Evolutionary conservation across 1,140 invertebrate species (phyloP).

Genomic region (Lordiphosa mommai): DNA sequence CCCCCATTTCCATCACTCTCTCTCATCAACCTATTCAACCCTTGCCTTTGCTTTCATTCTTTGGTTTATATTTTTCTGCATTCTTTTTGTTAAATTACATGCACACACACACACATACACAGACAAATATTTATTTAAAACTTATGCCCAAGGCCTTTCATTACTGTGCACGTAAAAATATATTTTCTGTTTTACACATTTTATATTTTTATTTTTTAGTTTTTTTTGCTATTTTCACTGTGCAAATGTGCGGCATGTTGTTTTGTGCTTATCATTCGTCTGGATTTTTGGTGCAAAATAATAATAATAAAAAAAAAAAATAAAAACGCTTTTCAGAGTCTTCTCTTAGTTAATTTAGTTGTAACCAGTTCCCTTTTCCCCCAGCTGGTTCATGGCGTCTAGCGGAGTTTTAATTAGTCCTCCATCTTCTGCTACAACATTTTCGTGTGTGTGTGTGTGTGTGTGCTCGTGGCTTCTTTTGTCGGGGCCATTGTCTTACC

Average conservation of each 20-base stretch:
- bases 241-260: conserved; percentile 62
- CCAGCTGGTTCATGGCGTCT: conserved; percentile 47
- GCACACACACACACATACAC: conserved; percentile 52
- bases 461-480: conserved; percentile 31
- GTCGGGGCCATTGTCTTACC: conserved; percentile 51
- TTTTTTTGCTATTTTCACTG: conserved; percentile 47
- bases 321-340: conserved; percentile 26
- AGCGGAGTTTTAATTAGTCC: conserved; percentile 65
- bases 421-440: conserved; percentile 10
- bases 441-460: conserved; percentile 13
- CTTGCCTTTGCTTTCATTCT: conserved; percentile 30
- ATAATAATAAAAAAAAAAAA: no score
- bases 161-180: conserved; percentile 64
- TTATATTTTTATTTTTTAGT: conserved; percentile 32
- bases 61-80: conserved; percentile 33
- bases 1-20: neutral
- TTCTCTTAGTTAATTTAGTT: conserved; percentile 65
- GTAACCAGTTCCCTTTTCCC: conserved; percentile 22
- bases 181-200: conserved; percentile 5
- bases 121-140: conserved; percentile 76
- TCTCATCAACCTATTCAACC: conserved; percentile 5
- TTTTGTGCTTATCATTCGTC: conserved; percentile 46
- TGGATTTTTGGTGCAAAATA: conserved; percentile 39
- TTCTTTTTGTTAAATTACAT: conserved; percentile 70
- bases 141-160: conserved; percentile 76